These are phyloP conservation scores for Sceliomorpha sp. DNA, from an alignment of 2,888 invertebrate genomes.

Conservation along the genomic window DNA sequence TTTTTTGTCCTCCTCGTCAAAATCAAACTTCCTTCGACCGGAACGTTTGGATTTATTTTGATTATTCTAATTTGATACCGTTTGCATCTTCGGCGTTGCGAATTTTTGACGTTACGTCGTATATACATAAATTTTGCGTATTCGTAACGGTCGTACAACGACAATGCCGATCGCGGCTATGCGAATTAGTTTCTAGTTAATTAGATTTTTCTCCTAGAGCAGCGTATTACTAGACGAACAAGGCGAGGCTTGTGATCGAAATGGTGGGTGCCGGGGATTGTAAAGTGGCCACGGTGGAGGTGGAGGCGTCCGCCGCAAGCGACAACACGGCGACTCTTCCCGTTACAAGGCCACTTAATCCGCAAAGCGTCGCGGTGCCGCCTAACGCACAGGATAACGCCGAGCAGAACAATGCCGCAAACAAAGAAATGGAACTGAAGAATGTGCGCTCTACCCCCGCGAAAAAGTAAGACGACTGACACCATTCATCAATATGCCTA, in stretches of 20 bases:
- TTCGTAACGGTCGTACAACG: no score
- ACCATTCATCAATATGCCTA: conserved; percentile 8
- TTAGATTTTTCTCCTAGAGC: conserved; percentile 8
- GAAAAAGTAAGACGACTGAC: conserved; percentile 85
- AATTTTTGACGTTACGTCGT: no score
- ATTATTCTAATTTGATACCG: no score
- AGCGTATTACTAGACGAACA: conserved; percentile 11
- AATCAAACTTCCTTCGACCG: conserved; percentile 48
- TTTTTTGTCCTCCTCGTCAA: neutral
- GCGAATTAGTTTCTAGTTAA: no score
- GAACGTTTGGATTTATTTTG: no score
- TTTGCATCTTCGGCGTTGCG: no score
- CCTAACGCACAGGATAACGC: conserved; percentile 86
- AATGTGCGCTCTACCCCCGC: conserved; percentile 91
- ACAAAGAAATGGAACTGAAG: conserved; percentile 93
- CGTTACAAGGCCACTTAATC: conserved; percentile 87
- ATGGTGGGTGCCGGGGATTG: conserved; percentile 89
- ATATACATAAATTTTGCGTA: no score
- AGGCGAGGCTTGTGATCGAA: conserved; percentile 48
- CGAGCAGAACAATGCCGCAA: conserved; percentile 90
- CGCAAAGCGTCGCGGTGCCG: conserved; percentile 82
- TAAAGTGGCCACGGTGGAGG: conserved; percentile 93
- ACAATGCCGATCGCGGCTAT: no score
- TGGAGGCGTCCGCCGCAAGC: conserved; percentile 85
- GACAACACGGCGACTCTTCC: conserved; percentile 95